These are phyloP conservation scores for Ceratitis capitata DNA, from an alignment of 1,140 invertebrate species.

Conservation along the genomic window DNA sequence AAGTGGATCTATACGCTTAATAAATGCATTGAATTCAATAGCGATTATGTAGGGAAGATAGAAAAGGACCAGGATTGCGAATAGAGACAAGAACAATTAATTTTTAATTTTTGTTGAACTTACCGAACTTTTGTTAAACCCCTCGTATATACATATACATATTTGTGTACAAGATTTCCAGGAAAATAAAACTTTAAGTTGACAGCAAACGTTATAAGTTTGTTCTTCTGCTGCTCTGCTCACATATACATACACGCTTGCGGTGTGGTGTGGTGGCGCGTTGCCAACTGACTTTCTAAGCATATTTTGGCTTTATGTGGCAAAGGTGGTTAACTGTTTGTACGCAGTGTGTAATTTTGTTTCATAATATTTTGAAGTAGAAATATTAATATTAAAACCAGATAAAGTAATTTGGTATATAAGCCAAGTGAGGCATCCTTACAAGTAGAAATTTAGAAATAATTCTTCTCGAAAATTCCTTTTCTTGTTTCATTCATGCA, in stretches of 20 bases:
- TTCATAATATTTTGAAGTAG: neutral
- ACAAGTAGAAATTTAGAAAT: neutral
- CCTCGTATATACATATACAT: too few species aligned
- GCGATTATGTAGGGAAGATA: too few species aligned
- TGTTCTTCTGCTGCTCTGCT: neutral
- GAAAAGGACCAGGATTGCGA: neutral
- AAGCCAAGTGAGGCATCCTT: neutral
- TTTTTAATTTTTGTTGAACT: too few species aligned
- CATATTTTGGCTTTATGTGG: neutral
- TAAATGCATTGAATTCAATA: neutral
- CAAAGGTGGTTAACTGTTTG: neutral
- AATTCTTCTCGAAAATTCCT: too few species aligned
- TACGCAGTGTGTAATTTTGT: too few species aligned
- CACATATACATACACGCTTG: too few species aligned
- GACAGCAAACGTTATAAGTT: neutral
- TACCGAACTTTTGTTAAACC: too few species aligned
- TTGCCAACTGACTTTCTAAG: neutral
- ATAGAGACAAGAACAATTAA: too few species aligned
- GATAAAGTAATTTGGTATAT: neutral
- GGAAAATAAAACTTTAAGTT: neutral
- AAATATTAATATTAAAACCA: neutral
- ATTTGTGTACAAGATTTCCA: neutral
- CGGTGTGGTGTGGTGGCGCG: neutral
- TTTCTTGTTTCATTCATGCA: too few species aligned
- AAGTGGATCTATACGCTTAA: too few species aligned